Percentiles rank a stretch among this genome's conserved stretches.
These are phyloP conservation scores for Athripsodes cinereus DNA, from an alignment of 2,888 invertebrate species.

Conservation along the genomic window DNA sequence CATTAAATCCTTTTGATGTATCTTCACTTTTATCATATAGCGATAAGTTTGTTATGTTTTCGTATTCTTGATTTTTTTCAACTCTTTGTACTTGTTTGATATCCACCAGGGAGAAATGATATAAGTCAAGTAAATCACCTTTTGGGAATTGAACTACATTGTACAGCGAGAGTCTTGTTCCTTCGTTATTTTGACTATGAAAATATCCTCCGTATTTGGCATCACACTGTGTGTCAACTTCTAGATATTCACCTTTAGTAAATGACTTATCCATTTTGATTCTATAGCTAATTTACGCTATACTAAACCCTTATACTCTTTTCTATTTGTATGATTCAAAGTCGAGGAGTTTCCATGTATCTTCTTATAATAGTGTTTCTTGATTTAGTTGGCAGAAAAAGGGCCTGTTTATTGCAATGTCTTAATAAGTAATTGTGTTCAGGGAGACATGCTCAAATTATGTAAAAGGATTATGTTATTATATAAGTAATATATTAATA, in stretches of 20 bases:
- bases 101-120: slow-evolving; percentile 43
- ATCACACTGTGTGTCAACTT: slow-evolving; percentile 44
- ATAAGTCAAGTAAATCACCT: slow-evolving; percentile 36
- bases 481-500: background rate
- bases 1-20: slow-evolving; percentile 33
- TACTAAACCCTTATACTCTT: too few species aligned
- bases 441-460: too few species aligned
- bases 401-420: too few species aligned
- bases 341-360: too few species aligned
- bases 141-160: slow-evolving; percentile 41
- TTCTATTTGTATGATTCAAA: too few species aligned
- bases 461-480: slow-evolving; percentile 3
- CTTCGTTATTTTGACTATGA: slow-evolving; percentile 42
- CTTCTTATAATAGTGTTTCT: too few species aligned
- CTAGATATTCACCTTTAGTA: slow-evolving; percentile 46
- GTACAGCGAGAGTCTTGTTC: slow-evolving; percentile 44
- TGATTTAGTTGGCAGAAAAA: too few species aligned
- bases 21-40: slow-evolving; percentile 42
- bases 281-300: slow-evolving; percentile 13
- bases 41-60: slow-evolving; percentile 32
- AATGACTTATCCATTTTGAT: slow-evolving; percentile 44
- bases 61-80: slow-evolving; percentile 24
- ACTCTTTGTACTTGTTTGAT: slow-evolving; percentile 36
- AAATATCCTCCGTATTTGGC: slow-evolving; percentile 45
- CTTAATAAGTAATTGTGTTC: too few species aligned